Evolutionary conservation across 2,888 invertebrate genomes (phyloP), one percentile per base, ranked within the genome.

Genomic region (Antheraea assamensis): DNA sequence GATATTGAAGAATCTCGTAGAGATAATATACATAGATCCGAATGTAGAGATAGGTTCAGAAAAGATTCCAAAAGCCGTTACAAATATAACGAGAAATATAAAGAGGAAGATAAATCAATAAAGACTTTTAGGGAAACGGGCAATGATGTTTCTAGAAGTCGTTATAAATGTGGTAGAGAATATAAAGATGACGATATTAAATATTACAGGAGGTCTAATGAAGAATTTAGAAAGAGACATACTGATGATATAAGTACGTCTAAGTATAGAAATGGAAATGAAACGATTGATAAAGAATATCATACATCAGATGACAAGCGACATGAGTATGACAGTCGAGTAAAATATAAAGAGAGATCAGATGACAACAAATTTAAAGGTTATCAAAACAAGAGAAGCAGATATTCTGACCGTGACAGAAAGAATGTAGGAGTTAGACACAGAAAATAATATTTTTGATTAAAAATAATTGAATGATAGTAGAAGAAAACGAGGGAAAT

Each of bases 401-500:
- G 73, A 30, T 77, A 74, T 47, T 66, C 72, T 17, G 73, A 77
- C 31, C 52, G 75, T 35, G 52, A 76, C 15, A 71, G 49, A 70
- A 75, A 70, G 21, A 31, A 74, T 8, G 73, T 72, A 75, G 75
- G 78, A 71, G 74, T 76, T 21, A 78, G 74, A 15, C 66, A 71
- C 68, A 70, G 55, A 13, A 73, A 74, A 71, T 66, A 75, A 75
- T 31, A 30, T 24, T 17, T 21, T 71, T 19, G 75, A 73, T 58
- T 75, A 72, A 74, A 61, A 74, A 2, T 70, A 75, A 70, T 74
- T 73, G 58, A 74, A 78, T 70, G 55, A 78, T 49, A 73, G 75
- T 31, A 76, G 73, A 72, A 77, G 75, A 15, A 81, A 77, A 76
- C 30, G 31, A 10, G 76, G 76, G 8, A 73, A 77, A 75, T 79